Evolutionary conservation across 2,888 invertebrate genomes (phyloP).

Genomic region (Polylopha cassiicola): DNA sequence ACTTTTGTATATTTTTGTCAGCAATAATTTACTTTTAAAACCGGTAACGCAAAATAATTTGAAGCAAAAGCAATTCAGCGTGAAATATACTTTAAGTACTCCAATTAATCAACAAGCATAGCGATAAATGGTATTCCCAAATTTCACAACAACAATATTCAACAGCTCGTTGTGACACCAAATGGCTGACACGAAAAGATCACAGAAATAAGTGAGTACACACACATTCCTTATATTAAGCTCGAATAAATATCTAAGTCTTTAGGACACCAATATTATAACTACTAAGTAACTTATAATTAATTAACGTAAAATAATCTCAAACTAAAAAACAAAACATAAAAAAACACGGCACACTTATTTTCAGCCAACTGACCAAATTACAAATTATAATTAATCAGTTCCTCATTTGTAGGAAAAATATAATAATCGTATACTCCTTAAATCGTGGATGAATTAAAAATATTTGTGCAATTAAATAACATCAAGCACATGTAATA

Average conservation of each 20-base stretch:
- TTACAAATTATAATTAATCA: slow-evolving; percentile 8
- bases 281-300: slow-evolving; percentile 17
- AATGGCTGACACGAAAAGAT: too few relatives aligned
- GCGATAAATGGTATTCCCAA: background rate
- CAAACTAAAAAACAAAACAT: slow-evolving; percentile 19
- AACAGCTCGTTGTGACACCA: slow-evolving; percentile 1
- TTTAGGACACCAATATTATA: slow-evolving; percentile 5
- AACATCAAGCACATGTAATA: slow-evolving; percentile 34
- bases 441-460: too few relatives aligned
- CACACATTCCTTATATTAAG: slow-evolving; percentile 4
- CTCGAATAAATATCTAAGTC: slow-evolving; percentile 7
- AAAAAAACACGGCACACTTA: slow-evolving; percentile 8
- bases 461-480: slow-evolving; percentile 22
- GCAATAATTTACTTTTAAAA: slow-evolving; percentile 35
- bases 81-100: slow-evolving; percentile 46
- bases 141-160: background rate
- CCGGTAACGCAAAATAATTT: too few relatives aligned
- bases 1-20: slow-evolving; percentile 43
- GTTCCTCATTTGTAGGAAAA: background rate
- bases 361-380: slow-evolving; percentile 4
- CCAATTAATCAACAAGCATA: slow-evolving; percentile 17
- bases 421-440: slow-evolving; percentile 1
- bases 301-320: slow-evolving; percentile 20
- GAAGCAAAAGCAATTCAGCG: slow-evolving; percentile 27
- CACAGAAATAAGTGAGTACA: slow-evolving; percentile 5